Percentiles rank a stretch among this genome's conserved stretches.
Conservation (phyloP, 2,797 vertebrate species). For the Myotis planiceps region DNA sequence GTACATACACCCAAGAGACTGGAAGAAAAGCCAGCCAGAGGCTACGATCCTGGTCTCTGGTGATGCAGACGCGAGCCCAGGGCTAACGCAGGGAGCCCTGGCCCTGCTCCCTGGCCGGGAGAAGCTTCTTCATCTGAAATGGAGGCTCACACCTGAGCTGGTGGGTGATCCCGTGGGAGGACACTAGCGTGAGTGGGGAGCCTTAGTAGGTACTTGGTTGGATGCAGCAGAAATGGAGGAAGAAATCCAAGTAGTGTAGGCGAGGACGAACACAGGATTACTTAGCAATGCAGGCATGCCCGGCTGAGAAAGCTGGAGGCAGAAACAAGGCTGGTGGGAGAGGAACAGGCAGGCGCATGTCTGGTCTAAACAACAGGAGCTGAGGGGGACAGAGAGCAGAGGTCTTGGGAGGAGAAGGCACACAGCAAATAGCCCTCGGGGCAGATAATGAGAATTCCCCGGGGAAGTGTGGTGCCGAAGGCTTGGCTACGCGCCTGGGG, state of each 20-base stretch:
- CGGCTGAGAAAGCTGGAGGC: neutral
- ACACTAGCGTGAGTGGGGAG: neutral
- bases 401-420: neutral
- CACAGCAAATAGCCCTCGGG: rapidly evolving
- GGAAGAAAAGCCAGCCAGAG: neutral
- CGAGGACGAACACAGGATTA: neutral
- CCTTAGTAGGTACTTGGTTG: neutral
- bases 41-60: neutral
- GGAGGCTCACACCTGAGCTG: neutral
- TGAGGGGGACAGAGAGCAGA: neutral
- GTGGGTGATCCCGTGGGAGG: neutral
- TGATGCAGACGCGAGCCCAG: neutral
- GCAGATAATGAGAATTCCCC: neutral
- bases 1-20: neutral
- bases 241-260: neutral
- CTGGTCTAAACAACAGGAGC: neutral
- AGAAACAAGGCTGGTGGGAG: neutral
- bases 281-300: too few species aligned
- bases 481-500: too few species aligned
- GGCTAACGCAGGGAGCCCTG: neutral
- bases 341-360: neutral
- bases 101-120: neutral
- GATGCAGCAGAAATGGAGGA: neutral
- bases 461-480: neutral
- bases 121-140: neutral